phyloP scores from a whole-genome alignment of 2,888 invertebrate genomes.

The Scaptodrosophila latifasciaeformis region DNA sequence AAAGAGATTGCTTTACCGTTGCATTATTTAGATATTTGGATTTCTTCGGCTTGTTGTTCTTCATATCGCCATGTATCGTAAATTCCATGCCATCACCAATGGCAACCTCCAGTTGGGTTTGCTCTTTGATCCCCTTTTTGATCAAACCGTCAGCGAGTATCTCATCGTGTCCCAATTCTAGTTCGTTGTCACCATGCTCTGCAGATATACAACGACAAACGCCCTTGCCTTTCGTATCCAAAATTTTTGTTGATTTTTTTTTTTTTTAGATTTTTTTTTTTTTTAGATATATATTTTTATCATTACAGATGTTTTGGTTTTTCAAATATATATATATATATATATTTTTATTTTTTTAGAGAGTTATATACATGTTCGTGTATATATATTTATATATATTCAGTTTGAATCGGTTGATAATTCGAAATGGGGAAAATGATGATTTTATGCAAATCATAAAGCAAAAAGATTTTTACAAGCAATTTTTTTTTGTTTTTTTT shows the following conservation, averaged over 20 bases:
- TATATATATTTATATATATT: constrained; percentile 13
- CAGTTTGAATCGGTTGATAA: constrained; percentile 39
- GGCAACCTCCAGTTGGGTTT: constrained; percentile 92
- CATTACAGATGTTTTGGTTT: constrained; percentile 33
- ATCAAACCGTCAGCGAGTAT: constrained; percentile 89
- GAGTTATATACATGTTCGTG: background rate
- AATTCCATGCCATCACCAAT: constrained; percentile 96
- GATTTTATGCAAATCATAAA: constrained; percentile 47
- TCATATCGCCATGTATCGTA: constrained; percentile 92
- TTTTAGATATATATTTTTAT: constrained; percentile 16
- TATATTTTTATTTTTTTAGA: too few species aligned
- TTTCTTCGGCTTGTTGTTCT: constrained; percentile 87
- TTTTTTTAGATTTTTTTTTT: constrained; percentile 14
- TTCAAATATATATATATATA: constrained; percentile 39
- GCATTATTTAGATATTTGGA: constrained; percentile 88
- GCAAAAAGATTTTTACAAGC: constrained; percentile 25
- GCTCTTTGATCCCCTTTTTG: constrained; percentile 90
- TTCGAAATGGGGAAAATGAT: constrained; percentile 22
- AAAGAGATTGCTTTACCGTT: constrained; percentile 76
- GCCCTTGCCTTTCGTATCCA: constrained; percentile 76
- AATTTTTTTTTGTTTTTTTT: too few species aligned
- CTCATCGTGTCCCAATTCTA: constrained; percentile 80
- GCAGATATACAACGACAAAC: constrained; percentile 81
- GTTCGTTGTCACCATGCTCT: constrained; percentile 81
- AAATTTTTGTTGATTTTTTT: constrained; percentile 41